These are phyloP conservation scores for Ciconia maguari DNA, from an alignment of 2,113 vertebrate species.

Conservation along the genomic window DNA sequence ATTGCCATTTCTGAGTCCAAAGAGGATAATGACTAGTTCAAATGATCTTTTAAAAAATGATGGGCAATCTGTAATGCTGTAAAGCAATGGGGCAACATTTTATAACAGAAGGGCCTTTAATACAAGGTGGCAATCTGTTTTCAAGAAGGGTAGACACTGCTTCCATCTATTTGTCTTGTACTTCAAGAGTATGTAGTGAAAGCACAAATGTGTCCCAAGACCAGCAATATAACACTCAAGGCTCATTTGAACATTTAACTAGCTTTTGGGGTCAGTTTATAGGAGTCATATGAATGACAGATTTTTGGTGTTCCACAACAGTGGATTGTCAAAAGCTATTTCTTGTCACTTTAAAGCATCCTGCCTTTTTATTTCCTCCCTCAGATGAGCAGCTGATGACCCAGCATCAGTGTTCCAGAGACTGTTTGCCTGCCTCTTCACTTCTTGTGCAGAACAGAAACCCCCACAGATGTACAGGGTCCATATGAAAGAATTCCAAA, in stretches of 20 bases:
- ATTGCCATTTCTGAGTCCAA: background rate
- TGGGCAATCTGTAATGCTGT: background rate
- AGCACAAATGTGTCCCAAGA: background rate
- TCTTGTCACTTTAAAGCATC: slow-evolving; percentile 22
- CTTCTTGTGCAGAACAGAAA: background rate
- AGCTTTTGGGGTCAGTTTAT: slow-evolving; percentile 4
- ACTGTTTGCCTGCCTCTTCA: background rate
- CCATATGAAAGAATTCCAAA: background rate
- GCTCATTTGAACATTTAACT: slow-evolving; percentile 31
- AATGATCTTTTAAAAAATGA: background rate
- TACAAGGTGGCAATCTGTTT: background rate
- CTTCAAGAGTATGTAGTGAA: background rate
- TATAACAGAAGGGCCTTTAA: background rate
- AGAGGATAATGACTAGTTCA: background rate
- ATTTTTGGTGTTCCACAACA: slow-evolving; percentile 24
- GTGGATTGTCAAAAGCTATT: slow-evolving; percentile 38
- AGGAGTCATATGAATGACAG: slow-evolving; percentile 19
- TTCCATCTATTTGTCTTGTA: background rate
- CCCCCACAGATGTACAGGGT: background rate
- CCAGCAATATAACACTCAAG: background rate
- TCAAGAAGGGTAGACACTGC: background rate
- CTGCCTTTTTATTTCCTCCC: slow-evolving; percentile 39
- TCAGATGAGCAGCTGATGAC: slow-evolving; percentile 34
- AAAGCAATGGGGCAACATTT: background rate
- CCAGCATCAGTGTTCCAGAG: background rate